These are phyloP conservation scores for Phenacoccus solenopsis DNA, from an alignment of 1,140 invertebrate species.

Conservation along the genomic window DNA sequence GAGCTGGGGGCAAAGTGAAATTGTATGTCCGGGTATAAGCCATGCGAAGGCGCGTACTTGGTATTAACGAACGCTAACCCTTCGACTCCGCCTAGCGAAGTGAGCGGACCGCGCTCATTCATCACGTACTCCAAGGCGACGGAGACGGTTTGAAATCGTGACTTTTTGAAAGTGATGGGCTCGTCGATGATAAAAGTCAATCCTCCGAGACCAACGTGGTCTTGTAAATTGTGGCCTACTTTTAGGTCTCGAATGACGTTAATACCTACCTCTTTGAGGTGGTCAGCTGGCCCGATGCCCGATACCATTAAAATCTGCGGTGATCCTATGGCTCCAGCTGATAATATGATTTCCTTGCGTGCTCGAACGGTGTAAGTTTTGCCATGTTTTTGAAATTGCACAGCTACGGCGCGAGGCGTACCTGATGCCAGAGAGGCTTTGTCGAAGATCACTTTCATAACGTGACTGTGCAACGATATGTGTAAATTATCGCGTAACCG, in stretches of 20 bases:
- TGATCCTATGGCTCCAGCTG: slow-evolving; percentile 64
- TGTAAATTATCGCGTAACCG: slow-evolving; percentile 65
- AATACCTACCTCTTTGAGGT: slow-evolving; percentile 60
- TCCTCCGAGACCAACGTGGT: slow-evolving; percentile 70
- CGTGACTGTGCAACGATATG: slow-evolving; percentile 65
- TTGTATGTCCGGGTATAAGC: slow-evolving; percentile 71
- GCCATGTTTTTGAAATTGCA: slow-evolving; percentile 56
- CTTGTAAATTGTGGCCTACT: slow-evolving; percentile 72
- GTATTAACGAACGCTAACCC: slow-evolving; percentile 71
- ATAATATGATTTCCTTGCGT: slow-evolving; percentile 62
- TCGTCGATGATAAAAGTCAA: slow-evolving; percentile 68
- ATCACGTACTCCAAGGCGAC: slow-evolving; percentile 70
- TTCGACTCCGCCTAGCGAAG: slow-evolving; percentile 61
- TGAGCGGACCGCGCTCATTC: slow-evolving; percentile 64
- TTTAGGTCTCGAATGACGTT: slow-evolving; percentile 57
- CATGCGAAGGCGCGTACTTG: slow-evolving; percentile 57
- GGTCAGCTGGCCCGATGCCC: slow-evolving; percentile 68
- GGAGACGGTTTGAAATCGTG: slow-evolving; percentile 58
- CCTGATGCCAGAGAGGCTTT: slow-evolving; percentile 32
- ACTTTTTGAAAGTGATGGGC: slow-evolving; percentile 61
- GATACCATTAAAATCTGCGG: slow-evolving; percentile 82
- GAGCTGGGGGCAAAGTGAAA: slow-evolving; percentile 74
- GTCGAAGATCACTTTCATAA: slow-evolving; percentile 54
- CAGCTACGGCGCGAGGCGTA: slow-evolving; percentile 45
- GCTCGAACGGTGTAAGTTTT: slow-evolving; percentile 49